A percentile compares a stretch with the other conserved stretches of the same genome.
Conservation (phyloP, 2,113 vertebrate genomes). For the Microcebus murinus region DNA sequence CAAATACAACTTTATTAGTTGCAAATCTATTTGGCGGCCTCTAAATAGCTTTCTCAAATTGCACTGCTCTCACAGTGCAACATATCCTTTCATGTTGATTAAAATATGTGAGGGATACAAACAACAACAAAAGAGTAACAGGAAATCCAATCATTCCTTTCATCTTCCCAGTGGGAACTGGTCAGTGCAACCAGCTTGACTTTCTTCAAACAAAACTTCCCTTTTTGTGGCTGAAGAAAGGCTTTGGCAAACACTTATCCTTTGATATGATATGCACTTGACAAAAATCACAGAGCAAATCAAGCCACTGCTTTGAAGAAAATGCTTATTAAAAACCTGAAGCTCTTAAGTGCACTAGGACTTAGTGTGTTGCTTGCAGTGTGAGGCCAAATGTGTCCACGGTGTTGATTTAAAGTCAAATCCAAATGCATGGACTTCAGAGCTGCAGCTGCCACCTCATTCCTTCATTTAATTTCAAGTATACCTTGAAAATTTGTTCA, state of each 20-base stretch:
- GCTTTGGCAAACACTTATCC: conserved; percentile 85
- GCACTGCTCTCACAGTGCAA: conserved; percentile 73
- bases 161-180: conserved; percentile 80
- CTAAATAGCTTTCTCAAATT: conserved; percentile 79
- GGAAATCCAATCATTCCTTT: conserved; percentile 83
- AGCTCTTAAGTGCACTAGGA: conserved; percentile 82
- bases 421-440: conserved; percentile 71
- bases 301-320: conserved; percentile 84
- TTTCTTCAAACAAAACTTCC: conserved; percentile 86
- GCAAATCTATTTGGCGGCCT: conserved; percentile 76
- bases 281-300: conserved; percentile 86
- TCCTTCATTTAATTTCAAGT: conserved; percentile 64
- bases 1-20: conserved; percentile 84
- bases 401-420: conserved; percentile 81
- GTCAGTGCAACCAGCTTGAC: conserved; percentile 81
- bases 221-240: conserved; percentile 84
- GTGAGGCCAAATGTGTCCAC: conserved; percentile 77
- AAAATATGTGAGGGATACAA: conserved; percentile 82
- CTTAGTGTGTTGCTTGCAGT: conserved; percentile 78
- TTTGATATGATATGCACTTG: conserved; percentile 87
- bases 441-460: conserved; percentile 70
- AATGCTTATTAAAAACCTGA: conserved; percentile 85
- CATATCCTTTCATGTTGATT: conserved; percentile 80
- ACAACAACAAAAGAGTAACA: conserved; percentile 83
- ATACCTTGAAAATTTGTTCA: conserved; percentile 72